A percentile compares a stretch with the other conserved stretches of the same genome.
phyloP scores from a whole-genome alignment of 1,140 invertebrate genomes.

The Mesaphorura yosii region DNA sequence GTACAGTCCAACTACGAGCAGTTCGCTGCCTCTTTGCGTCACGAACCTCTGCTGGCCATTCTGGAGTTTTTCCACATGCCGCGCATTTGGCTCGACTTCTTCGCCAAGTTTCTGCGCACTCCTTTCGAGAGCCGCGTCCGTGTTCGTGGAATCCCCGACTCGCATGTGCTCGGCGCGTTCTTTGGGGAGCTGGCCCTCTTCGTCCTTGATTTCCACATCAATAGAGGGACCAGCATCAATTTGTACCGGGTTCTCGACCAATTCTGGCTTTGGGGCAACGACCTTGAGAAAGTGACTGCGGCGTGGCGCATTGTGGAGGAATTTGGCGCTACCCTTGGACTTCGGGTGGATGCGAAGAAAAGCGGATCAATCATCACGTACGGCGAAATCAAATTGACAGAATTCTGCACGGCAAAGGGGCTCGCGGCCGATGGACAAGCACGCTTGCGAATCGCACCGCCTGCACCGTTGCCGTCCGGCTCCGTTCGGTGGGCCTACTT shows the following conservation, averaged over 20 bases:
- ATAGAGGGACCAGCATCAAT: neutral
- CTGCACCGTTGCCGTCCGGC: conserved; percentile 6
- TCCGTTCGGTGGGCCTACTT: conserved; percentile 18
- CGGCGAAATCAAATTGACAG: neutral
- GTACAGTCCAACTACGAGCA: conserved; percentile 17
- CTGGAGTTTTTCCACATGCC: conserved; percentile 12
- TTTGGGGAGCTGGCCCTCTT: conserved; percentile 20
- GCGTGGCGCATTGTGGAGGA: conserved; percentile 12
- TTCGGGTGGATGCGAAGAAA: conserved; percentile 7
- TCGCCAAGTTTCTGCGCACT: conserved; percentile 9
- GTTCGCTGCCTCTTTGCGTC: conserved; percentile 14
- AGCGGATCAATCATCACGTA: conserved; percentile 8
- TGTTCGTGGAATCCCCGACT: conserved; percentile 11
- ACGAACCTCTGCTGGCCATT: conserved; percentile 1
- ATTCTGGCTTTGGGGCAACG: conserved; percentile 17
- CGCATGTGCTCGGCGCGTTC: conserved; percentile 2
- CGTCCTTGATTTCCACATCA: conserved; percentile 13
- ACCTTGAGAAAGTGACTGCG: neutral
- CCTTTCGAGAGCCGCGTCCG: neutral
- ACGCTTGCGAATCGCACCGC: neutral
- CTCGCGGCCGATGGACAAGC: no score
- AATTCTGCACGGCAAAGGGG: neutral
- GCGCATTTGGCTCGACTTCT: conserved; percentile 14
- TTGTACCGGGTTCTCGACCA: conserved; percentile 13
- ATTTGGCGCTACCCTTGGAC: neutral